Conservation (phyloP, 2,888 invertebrate species). For the Lydus trimaculatus region DNA sequence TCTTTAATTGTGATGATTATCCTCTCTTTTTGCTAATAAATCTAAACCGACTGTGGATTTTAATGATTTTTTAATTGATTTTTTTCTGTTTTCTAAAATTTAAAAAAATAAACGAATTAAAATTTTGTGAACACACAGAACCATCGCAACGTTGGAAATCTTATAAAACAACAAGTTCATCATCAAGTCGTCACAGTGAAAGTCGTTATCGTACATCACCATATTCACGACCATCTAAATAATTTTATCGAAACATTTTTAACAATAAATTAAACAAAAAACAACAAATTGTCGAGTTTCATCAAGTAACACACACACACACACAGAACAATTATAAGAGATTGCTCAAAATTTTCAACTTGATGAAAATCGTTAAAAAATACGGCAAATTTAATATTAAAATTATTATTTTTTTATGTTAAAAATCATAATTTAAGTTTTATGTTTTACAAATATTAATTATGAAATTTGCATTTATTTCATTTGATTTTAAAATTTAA, state of each 20-base stretch:
- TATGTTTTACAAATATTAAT: not conserved
- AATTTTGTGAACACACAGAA: slow-evolving; percentile 62
- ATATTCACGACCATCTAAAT: slow-evolving; percentile 66
- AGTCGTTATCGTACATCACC: slow-evolving; percentile 68
- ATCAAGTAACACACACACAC: too few relatives aligned
- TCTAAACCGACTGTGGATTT: slow-evolving; percentile 13
- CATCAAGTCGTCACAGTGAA: slow-evolving; percentile 61
- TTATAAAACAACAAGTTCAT: slow-evolving; percentile 63
- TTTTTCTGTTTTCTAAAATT: slow-evolving; percentile 22
- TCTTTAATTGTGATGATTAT: slow-evolving; percentile 28
- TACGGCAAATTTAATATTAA: not conserved
- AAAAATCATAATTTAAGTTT: not conserved
- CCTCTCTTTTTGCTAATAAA: not conserved
- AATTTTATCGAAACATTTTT: slow-evolving; percentile 45
- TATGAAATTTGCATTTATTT: not conserved
- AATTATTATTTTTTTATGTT: not conserved
- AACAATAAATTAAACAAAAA: not conserved
- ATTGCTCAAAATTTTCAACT: not conserved
- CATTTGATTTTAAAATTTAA: not conserved
- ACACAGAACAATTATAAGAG: not conserved
- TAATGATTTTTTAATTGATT: slow-evolving; percentile 8
- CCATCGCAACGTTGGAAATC: slow-evolving; percentile 67
- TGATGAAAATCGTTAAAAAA: not conserved
- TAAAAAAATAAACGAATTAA: slow-evolving; percentile 35
- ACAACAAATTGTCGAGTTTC: not conserved